Conservation (phyloP, 2,113 vertebrate genomes). For the Sterrhoptilus dennistouni region DNA sequence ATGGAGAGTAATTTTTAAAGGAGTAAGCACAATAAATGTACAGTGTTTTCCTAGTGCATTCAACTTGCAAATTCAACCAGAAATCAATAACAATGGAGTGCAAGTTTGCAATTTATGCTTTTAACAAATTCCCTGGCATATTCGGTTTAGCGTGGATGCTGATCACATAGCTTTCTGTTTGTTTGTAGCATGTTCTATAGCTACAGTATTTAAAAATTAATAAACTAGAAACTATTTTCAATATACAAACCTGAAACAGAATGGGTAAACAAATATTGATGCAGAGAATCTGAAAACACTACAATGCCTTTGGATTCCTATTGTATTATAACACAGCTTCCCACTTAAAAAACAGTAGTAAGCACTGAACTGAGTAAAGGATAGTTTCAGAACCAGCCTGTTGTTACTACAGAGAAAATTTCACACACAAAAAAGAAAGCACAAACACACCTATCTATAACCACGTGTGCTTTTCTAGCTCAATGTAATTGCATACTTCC, state of each 20-base stretch:
- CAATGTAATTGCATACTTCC: neutral
- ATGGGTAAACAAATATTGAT: neutral
- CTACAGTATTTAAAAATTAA: conserved; percentile 29
- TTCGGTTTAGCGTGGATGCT: conserved; percentile 41
- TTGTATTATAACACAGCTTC: neutral
- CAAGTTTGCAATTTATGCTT: conserved; percentile 63
- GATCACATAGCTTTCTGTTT: conserved; percentile 44
- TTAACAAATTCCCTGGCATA: conserved; percentile 38
- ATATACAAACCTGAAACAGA: conserved; percentile 1
- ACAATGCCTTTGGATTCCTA: neutral
- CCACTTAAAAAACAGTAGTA: neutral
- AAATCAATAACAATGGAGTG: conserved; percentile 65
- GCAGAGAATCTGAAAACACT: neutral
- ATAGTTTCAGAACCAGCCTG: neutral
- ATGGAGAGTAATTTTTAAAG: conserved; percentile 45
- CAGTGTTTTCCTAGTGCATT: conserved; percentile 53
- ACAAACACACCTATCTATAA: neutral
- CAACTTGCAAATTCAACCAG: conserved; percentile 67
- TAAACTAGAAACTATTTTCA: conserved; percentile 21
- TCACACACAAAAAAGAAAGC: neutral
- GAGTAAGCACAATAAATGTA: conserved; percentile 51
- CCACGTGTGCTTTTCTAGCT: neutral
- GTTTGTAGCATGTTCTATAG: conserved; percentile 7
- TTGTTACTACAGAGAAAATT: neutral
- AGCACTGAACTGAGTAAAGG: neutral